Conservation (phyloP, 2,797 vertebrate species). For the Nyctalus aviator region DNA sequence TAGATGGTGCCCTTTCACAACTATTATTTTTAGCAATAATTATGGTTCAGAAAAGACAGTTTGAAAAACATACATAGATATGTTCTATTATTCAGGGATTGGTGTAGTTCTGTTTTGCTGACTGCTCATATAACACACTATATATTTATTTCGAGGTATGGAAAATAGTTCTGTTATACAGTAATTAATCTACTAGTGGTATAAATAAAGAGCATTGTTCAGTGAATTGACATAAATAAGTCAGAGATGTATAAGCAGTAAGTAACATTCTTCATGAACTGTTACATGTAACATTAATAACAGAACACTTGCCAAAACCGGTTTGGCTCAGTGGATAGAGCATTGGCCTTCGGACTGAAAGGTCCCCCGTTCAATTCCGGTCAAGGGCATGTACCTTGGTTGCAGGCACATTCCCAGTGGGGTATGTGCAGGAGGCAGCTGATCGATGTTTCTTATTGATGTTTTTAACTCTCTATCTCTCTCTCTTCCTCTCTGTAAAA, state of each 20-base stretch:
- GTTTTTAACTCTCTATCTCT: no score
- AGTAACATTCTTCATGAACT: background rate
- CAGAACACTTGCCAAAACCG: background rate
- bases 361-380: no score
- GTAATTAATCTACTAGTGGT: background rate
- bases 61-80: background rate
- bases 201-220: conserved; percentile 1
- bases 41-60: background rate
- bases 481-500: no score
- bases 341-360: no score
- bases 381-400: no score
- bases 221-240: background rate
- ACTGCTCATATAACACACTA: background rate
- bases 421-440: no score
- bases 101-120: background rate
- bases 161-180: background rate
- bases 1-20: background rate
- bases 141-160: background rate
- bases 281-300: background rate
- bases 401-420: no score
- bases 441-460: no score
- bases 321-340: no score
- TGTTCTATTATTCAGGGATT: background rate
- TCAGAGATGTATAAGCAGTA: background rate
- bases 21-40: background rate